Evolutionary conservation across 2,888 invertebrate genomes (phyloP), one percentile per base, ranked within the genome.

Genomic region (Tetragnatha montana): DNA sequence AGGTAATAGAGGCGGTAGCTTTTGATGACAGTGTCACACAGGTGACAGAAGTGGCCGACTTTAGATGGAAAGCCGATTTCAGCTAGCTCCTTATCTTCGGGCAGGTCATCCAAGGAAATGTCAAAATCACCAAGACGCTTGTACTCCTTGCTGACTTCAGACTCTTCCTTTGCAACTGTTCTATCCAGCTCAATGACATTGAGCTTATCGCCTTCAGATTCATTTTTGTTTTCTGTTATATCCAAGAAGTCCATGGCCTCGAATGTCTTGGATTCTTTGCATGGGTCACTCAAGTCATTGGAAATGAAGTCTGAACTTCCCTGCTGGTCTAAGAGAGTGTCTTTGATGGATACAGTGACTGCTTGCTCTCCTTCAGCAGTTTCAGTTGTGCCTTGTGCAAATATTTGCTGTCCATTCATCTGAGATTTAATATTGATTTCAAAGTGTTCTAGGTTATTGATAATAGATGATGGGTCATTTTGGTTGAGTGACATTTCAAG

Each of bases 21-120:
- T 70, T 91, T 91, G 50, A 91, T 91, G 35, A 91, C 91, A 21
- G 91, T 88, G 81, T 91, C 91, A 81, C 91, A 91, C 10, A 91
- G 14, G 60, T 91, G 91, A 83, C 91, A 91, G 71, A 91, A 91
- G 80, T 91, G 91, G 6, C 91, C 90, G 22, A 91, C 89, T 71
- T 91, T 91, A 14, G 74, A 69, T 0, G 91, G 91, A 69, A 91
- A 91, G 12, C 91, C 91, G 47, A 91, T 81, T 83, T 88, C 87
- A 17, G 87, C 85, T 0, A 91, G 81, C 74, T 91, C 88, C 22
- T 76, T 83, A 7, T 91, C 91, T 81, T 86, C 86, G 6, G 91
- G 91, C 68, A 91, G 70, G 70, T 88, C 88, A 82, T 88, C 88
- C 10, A 86, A 22, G 17, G 84, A 88, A 35, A 86, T 85, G 35